A percentile compares a stretch with the other conserved stretches of the same genome.
phyloP scores from a whole-genome alignment of 2,888 invertebrate species.

The Cordylochernes scorpioides region DNA sequence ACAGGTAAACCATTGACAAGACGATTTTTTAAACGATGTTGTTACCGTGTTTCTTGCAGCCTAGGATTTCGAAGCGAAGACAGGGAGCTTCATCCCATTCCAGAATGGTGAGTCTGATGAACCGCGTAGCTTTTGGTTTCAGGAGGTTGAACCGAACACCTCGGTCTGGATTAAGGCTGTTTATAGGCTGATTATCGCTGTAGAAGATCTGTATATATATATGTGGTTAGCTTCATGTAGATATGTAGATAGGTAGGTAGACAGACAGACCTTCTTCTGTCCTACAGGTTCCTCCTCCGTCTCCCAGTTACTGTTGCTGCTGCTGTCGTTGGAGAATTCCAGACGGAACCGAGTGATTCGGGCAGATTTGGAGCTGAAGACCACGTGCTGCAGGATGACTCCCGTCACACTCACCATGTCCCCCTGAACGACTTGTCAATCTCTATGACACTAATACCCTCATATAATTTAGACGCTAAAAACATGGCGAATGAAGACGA shows the following conservation, averaged over 20 bases:
- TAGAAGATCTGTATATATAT: too few relatives aligned
- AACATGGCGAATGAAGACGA: too few relatives aligned
- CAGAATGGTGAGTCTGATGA: constrained; percentile 14
- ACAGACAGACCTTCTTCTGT: constrained; percentile 13
- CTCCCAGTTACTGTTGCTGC: constrained; percentile 14
- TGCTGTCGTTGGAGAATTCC: constrained; percentile 15
- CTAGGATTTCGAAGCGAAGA: constrained; percentile 16
- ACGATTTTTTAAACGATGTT: constrained; percentile 1
- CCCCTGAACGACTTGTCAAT: constrained; percentile 14
- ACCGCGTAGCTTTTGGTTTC: constrained; percentile 14
- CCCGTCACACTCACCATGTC: constrained; percentile 14
- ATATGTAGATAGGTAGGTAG: too few relatives aligned
- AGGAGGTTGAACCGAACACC: constrained; percentile 15
- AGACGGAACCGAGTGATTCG: constrained; percentile 14
- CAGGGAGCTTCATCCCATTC: constrained; percentile 14
- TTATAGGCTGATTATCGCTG: too few relatives aligned
- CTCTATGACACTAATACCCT: too few relatives aligned
- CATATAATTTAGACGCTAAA: too few relatives aligned
- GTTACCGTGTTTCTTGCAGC: constrained; percentile 15
- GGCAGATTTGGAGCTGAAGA: constrained; percentile 12
- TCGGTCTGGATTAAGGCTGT: too few relatives aligned
- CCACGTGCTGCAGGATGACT: constrained; percentile 15
- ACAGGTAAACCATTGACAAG: not conserved
- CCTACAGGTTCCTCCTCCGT: constrained; percentile 17
- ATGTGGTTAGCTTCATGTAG: too few relatives aligned